A percentile compares a stretch with the other conserved stretches of the same genome.
These are phyloP conservation scores for Nanorana parkeri DNA, from an alignment of 2,113 vertebrate species.

Conservation along the genomic window DNA sequence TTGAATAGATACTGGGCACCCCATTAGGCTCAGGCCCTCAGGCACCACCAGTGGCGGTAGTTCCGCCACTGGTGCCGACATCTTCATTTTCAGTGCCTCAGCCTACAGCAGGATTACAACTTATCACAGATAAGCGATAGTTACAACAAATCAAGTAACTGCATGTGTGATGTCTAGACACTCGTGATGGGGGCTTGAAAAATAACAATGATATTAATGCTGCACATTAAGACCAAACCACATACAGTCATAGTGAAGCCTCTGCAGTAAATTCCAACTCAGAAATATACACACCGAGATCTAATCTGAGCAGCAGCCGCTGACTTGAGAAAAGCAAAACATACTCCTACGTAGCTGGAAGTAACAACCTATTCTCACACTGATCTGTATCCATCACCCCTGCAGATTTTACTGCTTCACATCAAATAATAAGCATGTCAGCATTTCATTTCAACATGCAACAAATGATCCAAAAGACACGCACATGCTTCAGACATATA, in stretches of 20 bases:
- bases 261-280: not conserved
- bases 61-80: too few relatives aligned
- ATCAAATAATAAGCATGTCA: not conserved
- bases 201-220: conserved; percentile 10
- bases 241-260: not conserved
- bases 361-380: not conserved
- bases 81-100: too few relatives aligned
- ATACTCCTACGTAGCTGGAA: not conserved
- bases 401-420: not conserved
- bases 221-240: not conserved
- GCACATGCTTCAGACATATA: too few relatives aligned
- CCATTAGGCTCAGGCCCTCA: too few relatives aligned
- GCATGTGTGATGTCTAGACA: conserved; percentile 4
- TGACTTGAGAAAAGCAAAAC: not conserved
- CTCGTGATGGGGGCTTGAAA: not conserved
- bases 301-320: conserved; percentile 1
- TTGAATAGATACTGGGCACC: too few relatives aligned
- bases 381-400: not conserved
- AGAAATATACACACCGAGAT: not conserved
- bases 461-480: too few relatives aligned
- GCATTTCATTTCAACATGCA: too few relatives aligned
- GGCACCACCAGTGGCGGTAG: too few relatives aligned
- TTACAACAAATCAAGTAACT: not conserved
- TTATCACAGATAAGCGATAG: not conserved
- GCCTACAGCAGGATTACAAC: too few relatives aligned